Percentiles rank a stretch among this genome's conserved stretches.
These are phyloP conservation scores for Lycodopsis pacificus DNA, from an alignment of 2,797 vertebrate genomes.

Conservation along the genomic window DNA sequence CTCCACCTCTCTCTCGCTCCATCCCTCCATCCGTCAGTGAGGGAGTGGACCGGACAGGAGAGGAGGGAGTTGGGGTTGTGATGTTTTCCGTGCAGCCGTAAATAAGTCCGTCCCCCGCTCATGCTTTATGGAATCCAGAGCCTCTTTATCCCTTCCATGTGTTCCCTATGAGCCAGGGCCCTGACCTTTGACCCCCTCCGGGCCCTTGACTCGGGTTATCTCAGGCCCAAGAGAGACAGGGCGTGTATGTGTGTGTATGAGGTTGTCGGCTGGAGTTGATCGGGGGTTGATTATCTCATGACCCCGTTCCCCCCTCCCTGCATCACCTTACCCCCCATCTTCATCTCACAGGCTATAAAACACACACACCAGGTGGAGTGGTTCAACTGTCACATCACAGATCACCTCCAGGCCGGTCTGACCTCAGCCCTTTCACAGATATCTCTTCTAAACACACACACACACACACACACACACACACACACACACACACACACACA, in stretches of 20 bases:
- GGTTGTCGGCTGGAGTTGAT: constrained; percentile 49
- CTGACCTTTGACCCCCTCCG: constrained; percentile 68
- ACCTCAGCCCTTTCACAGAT: constrained; percentile 42
- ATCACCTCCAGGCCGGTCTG: constrained; percentile 43
- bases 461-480: neutral
- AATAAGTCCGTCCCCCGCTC: constrained; percentile 74
- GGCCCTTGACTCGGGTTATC: constrained; percentile 79
- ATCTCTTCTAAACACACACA: neutral
- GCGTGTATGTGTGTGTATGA: constrained; percentile 33
- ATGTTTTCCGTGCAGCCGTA: constrained; percentile 76
- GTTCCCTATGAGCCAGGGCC: constrained; percentile 78
- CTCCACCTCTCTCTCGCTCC: neutral
- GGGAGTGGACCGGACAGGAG: constrained; percentile 39
- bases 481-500: neutral
- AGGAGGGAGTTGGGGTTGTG: constrained; percentile 50
- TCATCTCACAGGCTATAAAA: constrained; percentile 76
- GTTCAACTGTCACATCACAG: constrained; percentile 53
- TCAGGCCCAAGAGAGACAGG: constrained; percentile 63
- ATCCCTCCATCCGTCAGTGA: constrained; percentile 22
- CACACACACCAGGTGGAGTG: constrained; percentile 59
- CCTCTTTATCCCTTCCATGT: constrained; percentile 85
- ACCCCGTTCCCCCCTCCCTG: constrained; percentile 44
- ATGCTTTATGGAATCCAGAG: constrained; percentile 84
- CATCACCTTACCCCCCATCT: constrained; percentile 64
- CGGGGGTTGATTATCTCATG: constrained; percentile 73